Base-by-base conservation (phyloP, 2,113 vertebrate species). In the Tauraco erythrolophus region DNA sequence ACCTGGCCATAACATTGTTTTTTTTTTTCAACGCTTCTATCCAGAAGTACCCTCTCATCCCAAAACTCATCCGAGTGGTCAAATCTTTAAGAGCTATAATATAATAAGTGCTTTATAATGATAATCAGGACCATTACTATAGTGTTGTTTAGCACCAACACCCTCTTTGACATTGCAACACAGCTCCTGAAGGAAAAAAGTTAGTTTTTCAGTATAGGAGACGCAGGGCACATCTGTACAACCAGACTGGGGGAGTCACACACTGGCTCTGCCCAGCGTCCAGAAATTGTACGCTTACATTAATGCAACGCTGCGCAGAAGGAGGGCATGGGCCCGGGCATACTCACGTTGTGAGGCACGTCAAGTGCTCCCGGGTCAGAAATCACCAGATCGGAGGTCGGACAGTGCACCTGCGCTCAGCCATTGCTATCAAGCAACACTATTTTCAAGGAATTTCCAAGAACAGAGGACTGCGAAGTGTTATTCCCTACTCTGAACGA, bases 211-310 rank as follows among this genome's bases (percentile, higher is more conserved):
- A 19, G 37, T 3, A 24, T 1, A 4, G 30, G 45, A 43, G 85
- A 33, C 15, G 7, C 51, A 2, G 33, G 37, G 28, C 41, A 54
- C 60, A 8, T 5, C 62, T 7, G 35, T 21, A 15, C 2, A 0
- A 21, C 19, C 37, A 0, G 50, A 13, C 12, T 3, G 3, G 0
- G 80, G 74, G 22, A 48, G 30, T 7, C 58, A 6, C 41, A 6
- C 0, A 4, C n/a, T 0, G 46, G 33, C 50, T 45, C 5, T 66
- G 65, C 69, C 46, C 65, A 4, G 24, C 0, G 6, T 3, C 23
- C 0, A 33, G 43, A 3, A 27, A 14, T 54, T 0, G 14, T 8
- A 2, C 1, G 12, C 43, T 30, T 0, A 5, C 28, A 1, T 0
- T 5, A 31, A 33, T 0, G 8, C 53, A 21, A 1, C 6, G 3